Evolutionary conservation across 2,113 vertebrate species (phyloP), one percentile per base, ranked within the genome.

Genomic region (Clarias magur): DNA sequence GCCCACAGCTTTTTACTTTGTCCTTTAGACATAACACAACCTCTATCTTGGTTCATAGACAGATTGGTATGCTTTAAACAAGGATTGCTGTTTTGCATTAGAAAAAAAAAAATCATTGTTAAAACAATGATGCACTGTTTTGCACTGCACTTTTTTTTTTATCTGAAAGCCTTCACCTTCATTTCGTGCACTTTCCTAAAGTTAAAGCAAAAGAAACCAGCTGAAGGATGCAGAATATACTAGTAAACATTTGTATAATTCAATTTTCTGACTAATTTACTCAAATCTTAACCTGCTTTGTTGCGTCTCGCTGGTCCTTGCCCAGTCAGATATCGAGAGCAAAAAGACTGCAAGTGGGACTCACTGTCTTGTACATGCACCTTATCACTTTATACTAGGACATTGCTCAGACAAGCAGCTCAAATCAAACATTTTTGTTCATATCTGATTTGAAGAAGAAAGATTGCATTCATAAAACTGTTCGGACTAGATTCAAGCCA

Each of bases 11-110:
- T 63, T 23, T 63, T 62, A 13, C 34, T 25, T 42, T 15, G 12
- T 60, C 8, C 59, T 62, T 59, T 15, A 81, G 30, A 81, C 57
- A 81, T 62, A 81, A 38, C 54, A 84, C 30, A 83, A 72, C 27
- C 27, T 84, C 9, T 10, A 59, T 72, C 48, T 25, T 12, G 23
- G 11, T 56, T 70, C 48, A 68, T 27, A 70, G 7, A 23, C 63
- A 80, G 17, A n/a, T 6, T 76, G 23, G 8, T 80, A 34, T 21
- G 54, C 21, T 80, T 80, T 23, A 80, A 60, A 60, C 10, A 62
- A 1, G 19, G 30, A 10, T 62, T 57, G 30, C 27, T 62, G 57
- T 12, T 80, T 80, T 19, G 56, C 8, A 48, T 48, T 48, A 19
- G 16, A 34, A 60, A 10, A 21, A 59, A 59, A 60, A 19, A 21